Evolutionary conservation across 1,140 invertebrate genomes (phyloP), one percentile per base, ranked within the genome.

Genomic region (Orius laevigatus): DNA sequence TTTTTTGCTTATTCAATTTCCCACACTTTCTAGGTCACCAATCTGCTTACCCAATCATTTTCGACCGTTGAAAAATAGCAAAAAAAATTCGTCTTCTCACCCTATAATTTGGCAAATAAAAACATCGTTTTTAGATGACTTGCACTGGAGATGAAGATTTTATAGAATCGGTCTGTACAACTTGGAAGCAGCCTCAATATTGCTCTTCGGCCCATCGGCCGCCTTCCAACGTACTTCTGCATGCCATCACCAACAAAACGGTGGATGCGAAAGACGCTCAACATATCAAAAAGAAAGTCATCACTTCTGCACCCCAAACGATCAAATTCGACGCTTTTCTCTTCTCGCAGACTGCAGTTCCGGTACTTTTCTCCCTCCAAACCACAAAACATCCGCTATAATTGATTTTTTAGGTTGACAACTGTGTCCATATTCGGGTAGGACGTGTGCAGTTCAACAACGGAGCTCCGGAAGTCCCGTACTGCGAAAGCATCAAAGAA

Each of bases 401-500:
- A 38, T 10, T 38, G 3, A 5, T 16, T 8, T 48, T 54, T 41
- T 34, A 64, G 57, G 5, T 56, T 1, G 48, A 18, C 0, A 50
- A 58, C 4, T 60, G 57, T 11, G 47, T 61, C 8, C 33, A 59
- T 19, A 12, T 64, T 11, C 52, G 20, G 43, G 5, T 55, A 59
- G 18, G 33, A 18, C 20, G 34, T 8, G 52, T 46, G 2, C 9
- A 16, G 6, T 46, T 39, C 16, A 9, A n/a, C 15, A 45, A 42
- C 25, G 18, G 39, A n/a, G 3, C 36, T 33, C 9, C 12, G 12
- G 15, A 32, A 18, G 36, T 55, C 18, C 59, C 59, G 9, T 54
- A 54, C 41, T 60, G 58, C 45, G 52, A 49, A 11, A 36, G 20
- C 14, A 33, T 53, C 14, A 3, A 46, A 41, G 32, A 42, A 20